These are phyloP conservation scores for Diorhabda carinulata DNA, from an alignment of 1,140 invertebrate genomes.

Conservation along the genomic window DNA sequence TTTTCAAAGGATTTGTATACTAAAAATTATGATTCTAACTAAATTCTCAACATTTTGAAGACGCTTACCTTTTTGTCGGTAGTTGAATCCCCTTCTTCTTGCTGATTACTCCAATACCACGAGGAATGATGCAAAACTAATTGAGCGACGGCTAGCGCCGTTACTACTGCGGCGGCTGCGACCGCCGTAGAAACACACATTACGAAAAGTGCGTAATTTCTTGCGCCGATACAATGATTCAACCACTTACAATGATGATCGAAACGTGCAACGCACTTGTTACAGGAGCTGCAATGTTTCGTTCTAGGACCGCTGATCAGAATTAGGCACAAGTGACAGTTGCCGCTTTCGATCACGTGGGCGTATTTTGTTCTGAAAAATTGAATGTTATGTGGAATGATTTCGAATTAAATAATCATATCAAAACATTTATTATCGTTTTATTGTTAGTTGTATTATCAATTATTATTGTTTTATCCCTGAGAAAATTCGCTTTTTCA, in stretches of 20 bases:
- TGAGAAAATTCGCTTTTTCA: no score
- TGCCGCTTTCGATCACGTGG: conserved; percentile 92
- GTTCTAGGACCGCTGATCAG: conserved; percentile 55
- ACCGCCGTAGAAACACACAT: conserved; percentile 81
- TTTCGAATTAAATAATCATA: no score
- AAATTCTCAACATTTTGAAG: no score
- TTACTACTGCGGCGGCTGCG: conserved; percentile 65
- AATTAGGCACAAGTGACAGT: conserved; percentile 83
- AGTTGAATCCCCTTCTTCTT: conserved; percentile 5
- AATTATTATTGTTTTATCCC: no score
- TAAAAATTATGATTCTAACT: no score
- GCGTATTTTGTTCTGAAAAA: conserved; percentile 63
- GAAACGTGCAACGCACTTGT: conserved; percentile 92
- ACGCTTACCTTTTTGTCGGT: conserved; percentile 11
- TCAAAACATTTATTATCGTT: no score
- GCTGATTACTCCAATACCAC: conserved; percentile 8
- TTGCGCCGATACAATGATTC: conserved; percentile 89
- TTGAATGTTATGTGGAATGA: neutral
- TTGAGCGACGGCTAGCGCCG: conserved; percentile 64
- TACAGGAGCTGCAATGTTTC: conserved; percentile 95
- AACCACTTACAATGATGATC: conserved; percentile 98
- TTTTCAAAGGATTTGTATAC: no score
- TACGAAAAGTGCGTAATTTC: conserved; percentile 87
- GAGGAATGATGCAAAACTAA: conserved; percentile 36
- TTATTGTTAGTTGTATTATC: no score